Conservation (phyloP, 1,140 invertebrate genomes). For the Gryon sp. region DNA sequence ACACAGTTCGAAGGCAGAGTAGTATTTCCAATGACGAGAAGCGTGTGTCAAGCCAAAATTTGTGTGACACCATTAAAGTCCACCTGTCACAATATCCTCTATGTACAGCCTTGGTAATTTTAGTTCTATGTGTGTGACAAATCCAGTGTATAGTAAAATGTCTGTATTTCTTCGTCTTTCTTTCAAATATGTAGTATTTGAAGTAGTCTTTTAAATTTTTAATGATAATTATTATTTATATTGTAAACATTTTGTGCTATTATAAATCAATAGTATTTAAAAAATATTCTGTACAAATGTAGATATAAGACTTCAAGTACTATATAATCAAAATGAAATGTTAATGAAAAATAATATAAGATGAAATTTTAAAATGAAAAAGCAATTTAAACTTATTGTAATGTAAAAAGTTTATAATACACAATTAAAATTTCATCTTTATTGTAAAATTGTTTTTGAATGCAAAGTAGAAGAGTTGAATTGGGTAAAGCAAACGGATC, state of each 20-base stretch:
- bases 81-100: constrained; percentile 67
- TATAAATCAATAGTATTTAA: too few relatives aligned
- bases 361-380: constrained; percentile 1
- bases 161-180: constrained; percentile 57
- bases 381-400: too few relatives aligned
- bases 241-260: too few relatives aligned
- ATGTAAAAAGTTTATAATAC: too few relatives aligned
- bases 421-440: constrained; percentile 37
- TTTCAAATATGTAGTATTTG: constrained; percentile 46
- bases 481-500: constrained; percentile 57
- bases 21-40: constrained; percentile 37
- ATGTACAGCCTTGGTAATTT: constrained; percentile 58
- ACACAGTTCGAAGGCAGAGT: constrained; percentile 53
- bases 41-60: constrained; percentile 44
- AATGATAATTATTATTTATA: too few relatives aligned
- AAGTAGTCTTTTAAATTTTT: too few relatives aligned
- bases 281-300: constrained; percentile 18
- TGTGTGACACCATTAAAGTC: constrained; percentile 73
- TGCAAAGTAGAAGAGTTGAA: constrained; percentile 61
- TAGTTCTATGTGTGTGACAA: constrained; percentile 60
- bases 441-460: constrained; percentile 46
- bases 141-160: constrained; percentile 44
- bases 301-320: constrained; percentile 33
- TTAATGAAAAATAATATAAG: too few relatives aligned
- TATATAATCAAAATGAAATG: constrained; percentile 50